A percentile compares a stretch with the other conserved stretches of the same genome.
Conservation (phyloP, 2,113 vertebrate genomes). For the Callionymus lyra region DNA sequence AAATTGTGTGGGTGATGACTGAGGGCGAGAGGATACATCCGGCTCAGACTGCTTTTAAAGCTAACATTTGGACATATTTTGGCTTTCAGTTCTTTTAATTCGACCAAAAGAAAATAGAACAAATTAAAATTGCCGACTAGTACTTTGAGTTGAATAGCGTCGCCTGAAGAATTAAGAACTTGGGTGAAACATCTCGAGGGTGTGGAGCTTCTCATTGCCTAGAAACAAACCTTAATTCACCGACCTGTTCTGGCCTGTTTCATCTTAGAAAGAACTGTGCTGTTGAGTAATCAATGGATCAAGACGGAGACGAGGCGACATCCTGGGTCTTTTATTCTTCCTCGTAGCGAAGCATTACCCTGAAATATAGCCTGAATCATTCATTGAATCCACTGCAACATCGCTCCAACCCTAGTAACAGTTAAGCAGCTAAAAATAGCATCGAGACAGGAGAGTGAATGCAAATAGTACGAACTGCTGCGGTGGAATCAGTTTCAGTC, state of each 20-base stretch:
- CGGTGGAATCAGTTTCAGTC: too few species aligned
- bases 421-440: slow-evolving; percentile 59
- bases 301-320: slow-evolving; percentile 1
- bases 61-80: too few species aligned
- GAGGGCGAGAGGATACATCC: too few species aligned
- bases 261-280: slow-evolving; percentile 4
- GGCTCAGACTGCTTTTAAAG: too few species aligned
- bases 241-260: slow-evolving; percentile 7
- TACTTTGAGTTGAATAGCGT: too few species aligned
- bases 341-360: slow-evolving; percentile 42
- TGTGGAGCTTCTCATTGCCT: slow-evolving; percentile 22
- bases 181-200: slow-evolving; percentile 18
- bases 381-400: slow-evolving; percentile 44
- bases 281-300: slow-evolving; percentile 16
- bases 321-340: slow-evolving; percentile 17
- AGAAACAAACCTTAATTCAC: slow-evolving; percentile 7
- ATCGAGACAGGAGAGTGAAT: slow-evolving; percentile 18
- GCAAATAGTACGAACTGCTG: slow-evolving; percentile 29
- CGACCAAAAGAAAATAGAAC: too few species aligned
- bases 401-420: slow-evolving; percentile 46
- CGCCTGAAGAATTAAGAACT: too few species aligned
- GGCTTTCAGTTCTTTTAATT: too few species aligned
- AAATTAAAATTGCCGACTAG: too few species aligned
- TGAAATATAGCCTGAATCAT: slow-evolving; percentile 51
- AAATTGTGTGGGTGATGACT: too few species aligned